Conservation (phyloP, 2,113 vertebrate genomes). For the Hemiprocne comata region DNA sequence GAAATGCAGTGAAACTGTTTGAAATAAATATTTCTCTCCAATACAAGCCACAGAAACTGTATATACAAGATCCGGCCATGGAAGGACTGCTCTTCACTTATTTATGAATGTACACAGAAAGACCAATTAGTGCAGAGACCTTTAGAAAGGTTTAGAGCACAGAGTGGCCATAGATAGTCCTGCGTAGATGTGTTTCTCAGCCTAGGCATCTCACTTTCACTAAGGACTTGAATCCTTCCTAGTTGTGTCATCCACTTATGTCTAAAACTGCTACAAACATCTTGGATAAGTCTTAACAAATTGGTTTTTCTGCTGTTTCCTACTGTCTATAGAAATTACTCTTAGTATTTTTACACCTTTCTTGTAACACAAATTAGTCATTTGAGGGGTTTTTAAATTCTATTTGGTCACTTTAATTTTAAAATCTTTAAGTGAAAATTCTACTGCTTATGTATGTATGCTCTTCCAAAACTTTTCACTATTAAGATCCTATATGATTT, state of each 20-base stretch:
- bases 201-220: neutral
- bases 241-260: neutral
- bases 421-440: neutral
- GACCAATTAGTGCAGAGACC: slow-evolving; percentile 30
- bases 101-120: slow-evolving; percentile 62
- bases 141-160: slow-evolving; percentile 11
- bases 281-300: neutral
- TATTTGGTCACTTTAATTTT: neutral
- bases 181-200: neutral
- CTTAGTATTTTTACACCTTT: neutral
- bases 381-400: neutral
- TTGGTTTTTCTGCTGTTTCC: neutral
- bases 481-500: neutral
- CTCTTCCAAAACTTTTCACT: neutral
- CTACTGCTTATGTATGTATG: neutral
- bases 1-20: neutral
- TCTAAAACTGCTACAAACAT: neutral
- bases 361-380: neutral
- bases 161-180: neutral
- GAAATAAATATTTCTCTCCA: slow-evolving; percentile 47
- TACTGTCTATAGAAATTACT: neutral
- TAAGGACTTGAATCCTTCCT: neutral
- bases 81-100: slow-evolving; percentile 41
- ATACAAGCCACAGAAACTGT: neutral
- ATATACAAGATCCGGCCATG: neutral